Evolutionary conservation across 2,888 invertebrate species (phyloP).

Genomic region (Oligia strigilis): DNA sequence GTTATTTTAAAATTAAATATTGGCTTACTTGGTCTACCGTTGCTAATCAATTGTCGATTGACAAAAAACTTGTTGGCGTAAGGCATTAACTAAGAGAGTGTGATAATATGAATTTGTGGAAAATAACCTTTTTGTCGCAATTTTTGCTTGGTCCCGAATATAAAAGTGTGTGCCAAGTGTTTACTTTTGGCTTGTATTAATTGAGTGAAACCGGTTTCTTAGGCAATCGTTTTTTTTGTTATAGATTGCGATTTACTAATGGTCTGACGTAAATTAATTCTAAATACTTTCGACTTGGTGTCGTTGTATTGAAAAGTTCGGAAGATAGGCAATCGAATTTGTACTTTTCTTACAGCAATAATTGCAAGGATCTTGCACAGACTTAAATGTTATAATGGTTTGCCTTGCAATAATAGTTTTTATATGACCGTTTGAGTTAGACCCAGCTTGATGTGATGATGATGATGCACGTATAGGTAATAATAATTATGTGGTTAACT

Average conservation of each 20-base stretch:
- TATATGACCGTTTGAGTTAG: not conserved
- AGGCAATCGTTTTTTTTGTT: conserved; percentile 38
- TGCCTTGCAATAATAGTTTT: not conserved
- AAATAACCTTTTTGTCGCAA: conserved; percentile 47
- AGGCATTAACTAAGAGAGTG: conserved; percentile 48
- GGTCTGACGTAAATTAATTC: conserved; percentile 32
- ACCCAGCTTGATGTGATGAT: not conserved
- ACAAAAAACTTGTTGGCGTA: conserved; percentile 62
- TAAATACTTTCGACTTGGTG: conserved; percentile 23
- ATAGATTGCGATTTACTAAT: conserved; percentile 25
- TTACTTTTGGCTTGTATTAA: conserved; percentile 30
- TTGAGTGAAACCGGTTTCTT: conserved; percentile 52
- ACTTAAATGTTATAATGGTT: not conserved
- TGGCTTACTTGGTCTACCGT: conserved; percentile 72
- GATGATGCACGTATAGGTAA: conserved; percentile 8
- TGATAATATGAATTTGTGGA: conserved; percentile 57
- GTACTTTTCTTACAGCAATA: not conserved
- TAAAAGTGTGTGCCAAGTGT: conserved; percentile 25
- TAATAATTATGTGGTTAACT: conserved; percentile 7
- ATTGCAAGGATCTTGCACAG: not conserved
- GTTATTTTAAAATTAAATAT: conserved; percentile 78
- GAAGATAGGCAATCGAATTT: not conserved
- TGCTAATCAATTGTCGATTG: conserved; percentile 72
- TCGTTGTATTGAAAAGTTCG: not conserved
- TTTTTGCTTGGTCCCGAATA: conserved; percentile 15